These are phyloP conservation scores for Corythoichthys haematopterus DNA, from an alignment of 2,113 vertebrate genomes.

Conservation along the genomic window DNA sequence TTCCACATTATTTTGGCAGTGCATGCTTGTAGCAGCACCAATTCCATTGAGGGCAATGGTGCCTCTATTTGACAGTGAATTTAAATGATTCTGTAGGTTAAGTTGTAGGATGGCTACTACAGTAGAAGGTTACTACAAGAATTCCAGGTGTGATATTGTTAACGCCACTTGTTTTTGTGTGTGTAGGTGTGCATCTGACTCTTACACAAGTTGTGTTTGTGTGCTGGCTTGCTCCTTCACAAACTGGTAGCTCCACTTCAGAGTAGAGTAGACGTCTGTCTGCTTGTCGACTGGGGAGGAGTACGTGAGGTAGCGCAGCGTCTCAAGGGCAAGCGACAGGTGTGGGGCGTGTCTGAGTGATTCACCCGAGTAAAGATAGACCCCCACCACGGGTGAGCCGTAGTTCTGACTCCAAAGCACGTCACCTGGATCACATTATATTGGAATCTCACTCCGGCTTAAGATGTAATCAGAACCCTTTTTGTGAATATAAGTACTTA, in stretches of 20 bases:
- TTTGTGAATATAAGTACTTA: constrained; percentile 25
- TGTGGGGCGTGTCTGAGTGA: constrained; percentile 82
- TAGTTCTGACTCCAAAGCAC: constrained; percentile 94
- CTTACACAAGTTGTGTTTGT: constrained; percentile 87
- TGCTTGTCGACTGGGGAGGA: constrained; percentile 56
- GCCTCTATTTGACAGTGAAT: too few relatives aligned
- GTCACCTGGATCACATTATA: constrained; percentile 52
- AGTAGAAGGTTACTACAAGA: neutral
- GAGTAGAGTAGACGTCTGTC: constrained; percentile 71
- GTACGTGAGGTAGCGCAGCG: constrained; percentile 88
- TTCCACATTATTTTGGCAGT: too few relatives aligned
- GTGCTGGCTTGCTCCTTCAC: constrained; percentile 75
- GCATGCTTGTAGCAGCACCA: too few relatives aligned
- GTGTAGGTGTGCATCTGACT: neutral
- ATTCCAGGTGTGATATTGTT: neutral
- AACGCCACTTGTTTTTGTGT: neutral
- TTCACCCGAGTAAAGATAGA: constrained; percentile 89
- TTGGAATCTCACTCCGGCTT: neutral
- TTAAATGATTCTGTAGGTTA: too few relatives aligned
- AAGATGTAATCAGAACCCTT: neutral
- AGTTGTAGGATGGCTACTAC: too few relatives aligned
- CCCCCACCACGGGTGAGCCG: constrained; percentile 81
- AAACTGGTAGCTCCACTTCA: constrained; percentile 79
- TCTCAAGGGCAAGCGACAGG: constrained; percentile 88
- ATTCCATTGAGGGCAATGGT: too few relatives aligned